These are phyloP conservation scores for Thripadectes ignobilis DNA, from an alignment of 2,797 vertebrate genomes.

Conservation along the genomic window DNA sequence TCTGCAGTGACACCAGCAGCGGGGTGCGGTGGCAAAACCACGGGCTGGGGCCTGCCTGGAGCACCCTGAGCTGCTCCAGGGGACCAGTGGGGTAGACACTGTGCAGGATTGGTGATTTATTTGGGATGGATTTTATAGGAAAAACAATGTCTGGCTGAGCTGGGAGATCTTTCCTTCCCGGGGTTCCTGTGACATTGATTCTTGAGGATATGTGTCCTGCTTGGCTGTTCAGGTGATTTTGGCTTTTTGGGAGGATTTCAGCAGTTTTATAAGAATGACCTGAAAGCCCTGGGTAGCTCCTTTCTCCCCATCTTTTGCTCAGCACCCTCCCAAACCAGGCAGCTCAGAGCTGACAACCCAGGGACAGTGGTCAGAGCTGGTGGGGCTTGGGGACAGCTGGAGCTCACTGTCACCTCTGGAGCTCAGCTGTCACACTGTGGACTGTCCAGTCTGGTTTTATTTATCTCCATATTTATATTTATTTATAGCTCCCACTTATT, in stretches of 20 bases:
- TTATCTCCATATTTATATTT: too few species aligned
- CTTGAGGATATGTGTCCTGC: accelerated
- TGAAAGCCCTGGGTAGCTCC: slow-evolving; percentile 50
- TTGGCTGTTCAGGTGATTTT: background rate
- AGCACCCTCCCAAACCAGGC: background rate
- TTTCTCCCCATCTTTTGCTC: accelerated
- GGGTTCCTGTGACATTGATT: background rate
- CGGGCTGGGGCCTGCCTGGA: accelerated
- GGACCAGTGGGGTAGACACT: background rate
- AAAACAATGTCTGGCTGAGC: background rate
- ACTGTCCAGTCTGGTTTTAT: accelerated
- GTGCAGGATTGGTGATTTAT: accelerated
- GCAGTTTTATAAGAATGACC: slow-evolving; percentile 33
- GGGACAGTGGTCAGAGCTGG: background rate
- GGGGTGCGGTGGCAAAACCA: background rate
- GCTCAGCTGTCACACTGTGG: too few species aligned
- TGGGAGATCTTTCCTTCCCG: background rate
- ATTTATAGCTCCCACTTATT: background rate
- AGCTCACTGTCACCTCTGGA: background rate
- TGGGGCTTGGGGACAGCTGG: background rate
- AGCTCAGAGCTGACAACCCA: background rate
- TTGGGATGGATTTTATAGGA: background rate
- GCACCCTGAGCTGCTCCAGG: accelerated
- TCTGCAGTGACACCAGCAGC: background rate
- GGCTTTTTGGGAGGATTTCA: slow-evolving; percentile 14